Conservation (phyloP, 2,113 vertebrate species). For the Nanorana parkeri region DNA sequence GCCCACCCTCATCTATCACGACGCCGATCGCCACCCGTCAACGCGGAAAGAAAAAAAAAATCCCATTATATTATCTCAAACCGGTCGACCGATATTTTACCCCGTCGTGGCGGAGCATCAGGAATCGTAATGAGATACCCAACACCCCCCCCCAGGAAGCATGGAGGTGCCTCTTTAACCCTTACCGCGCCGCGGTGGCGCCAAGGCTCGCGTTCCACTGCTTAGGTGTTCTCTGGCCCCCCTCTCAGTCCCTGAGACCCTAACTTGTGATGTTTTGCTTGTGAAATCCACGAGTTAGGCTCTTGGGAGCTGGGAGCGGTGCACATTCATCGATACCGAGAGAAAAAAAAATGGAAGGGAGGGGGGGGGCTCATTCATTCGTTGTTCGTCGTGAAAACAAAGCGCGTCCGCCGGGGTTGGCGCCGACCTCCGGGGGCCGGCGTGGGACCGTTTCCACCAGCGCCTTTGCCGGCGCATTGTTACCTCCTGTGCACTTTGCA, state of each 20-base stretch:
- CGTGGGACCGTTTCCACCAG: too few relatives aligned
- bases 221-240: slow-evolving; percentile 71
- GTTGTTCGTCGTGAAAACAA: too few relatives aligned
- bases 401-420: too few relatives aligned
- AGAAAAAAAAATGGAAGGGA: neutral
- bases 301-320: slow-evolving; percentile 98
- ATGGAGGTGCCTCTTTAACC: neutral
- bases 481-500: slow-evolving; percentile 31
- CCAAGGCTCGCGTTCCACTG: neutral
- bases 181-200: neutral
- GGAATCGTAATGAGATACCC: neutral
- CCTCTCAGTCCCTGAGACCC: slow-evolving; percentile 99
- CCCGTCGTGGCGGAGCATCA: neutral
- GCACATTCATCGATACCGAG: slow-evolving; percentile 81
- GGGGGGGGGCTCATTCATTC: too few relatives aligned
- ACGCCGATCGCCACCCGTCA: neutral
- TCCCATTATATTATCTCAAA: neutral
- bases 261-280: slow-evolving; percentile 99
- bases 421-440: too few relatives aligned
- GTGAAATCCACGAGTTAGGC: slow-evolving; percentile 99
- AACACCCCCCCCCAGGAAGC: neutral
- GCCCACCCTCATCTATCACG: neutral
- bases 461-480: neutral
- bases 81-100: neutral
- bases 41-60: neutral